Percentiles rank a stretch among this genome's conserved stretches.
Evolutionary conservation across 2,113 vertebrate genomes (phyloP).

Genomic region (Coptodon bakossiorum): DNA sequence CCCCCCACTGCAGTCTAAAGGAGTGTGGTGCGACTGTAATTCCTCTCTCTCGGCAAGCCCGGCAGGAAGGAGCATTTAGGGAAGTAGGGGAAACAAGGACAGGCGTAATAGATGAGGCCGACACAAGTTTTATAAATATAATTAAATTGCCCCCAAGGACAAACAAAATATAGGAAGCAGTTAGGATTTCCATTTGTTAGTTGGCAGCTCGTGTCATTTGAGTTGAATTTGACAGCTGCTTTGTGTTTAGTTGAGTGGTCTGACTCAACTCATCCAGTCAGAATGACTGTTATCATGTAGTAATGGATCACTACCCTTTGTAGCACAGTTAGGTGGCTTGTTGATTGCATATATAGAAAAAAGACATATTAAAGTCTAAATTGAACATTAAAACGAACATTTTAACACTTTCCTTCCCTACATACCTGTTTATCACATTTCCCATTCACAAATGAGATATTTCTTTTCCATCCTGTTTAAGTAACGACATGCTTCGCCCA

Average conservation of each 20-base stretch:
- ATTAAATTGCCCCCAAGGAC: constrained; percentile 44
- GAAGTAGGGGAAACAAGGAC: constrained; percentile 35
- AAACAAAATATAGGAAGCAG: not conserved
- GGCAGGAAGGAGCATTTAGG: constrained; percentile 16
- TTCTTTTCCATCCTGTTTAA: not conserved
- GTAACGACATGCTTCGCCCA: constrained; percentile 1
- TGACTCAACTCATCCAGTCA: constrained; percentile 15
- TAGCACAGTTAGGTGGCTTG: not conserved
- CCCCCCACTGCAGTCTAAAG: not conserved
- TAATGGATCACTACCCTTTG: constrained; percentile 31
- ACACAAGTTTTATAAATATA: constrained; percentile 12
- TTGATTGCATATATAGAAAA: constrained; percentile 28
- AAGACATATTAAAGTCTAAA: constrained; percentile 22
- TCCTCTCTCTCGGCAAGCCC: not conserved
- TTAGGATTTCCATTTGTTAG: constrained; percentile 20
- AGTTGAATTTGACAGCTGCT: constrained; percentile 35
- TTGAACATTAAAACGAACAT: constrained; percentile 27
- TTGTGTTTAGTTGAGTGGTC: constrained; percentile 15
- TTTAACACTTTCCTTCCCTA: not conserved
- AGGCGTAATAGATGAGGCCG: constrained; percentile 7
- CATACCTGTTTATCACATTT: not conserved
- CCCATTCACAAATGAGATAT: not conserved
- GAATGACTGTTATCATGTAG: constrained; percentile 24
- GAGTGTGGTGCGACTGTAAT: constrained; percentile 10
- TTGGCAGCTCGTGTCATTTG: not conserved